Percentiles rank a stretch among this genome's conserved stretches.
phyloP scores from a whole-genome alignment of 1,140 invertebrate genomes.

The Eumeta japonica region DNA sequence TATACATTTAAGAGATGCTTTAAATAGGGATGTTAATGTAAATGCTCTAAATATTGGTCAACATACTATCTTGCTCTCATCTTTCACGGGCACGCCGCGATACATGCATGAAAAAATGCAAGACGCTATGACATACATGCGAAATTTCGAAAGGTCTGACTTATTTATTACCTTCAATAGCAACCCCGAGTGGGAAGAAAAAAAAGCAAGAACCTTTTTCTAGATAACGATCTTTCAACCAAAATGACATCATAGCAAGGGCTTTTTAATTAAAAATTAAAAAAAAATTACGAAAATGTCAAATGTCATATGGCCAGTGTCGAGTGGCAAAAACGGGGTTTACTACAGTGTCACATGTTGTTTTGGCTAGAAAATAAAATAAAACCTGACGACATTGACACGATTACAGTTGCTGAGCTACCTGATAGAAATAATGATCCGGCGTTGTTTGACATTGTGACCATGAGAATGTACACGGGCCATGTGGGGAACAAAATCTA shows the following conservation, averaged over 20 bases:
- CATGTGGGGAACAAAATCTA: constrained; percentile 18
- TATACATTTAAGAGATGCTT: no score
- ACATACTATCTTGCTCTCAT: constrained; percentile 12
- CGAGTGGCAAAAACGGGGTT: constrained; percentile 57
- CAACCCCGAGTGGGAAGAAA: constrained; percentile 41
- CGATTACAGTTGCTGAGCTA: constrained; percentile 49
- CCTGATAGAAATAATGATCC: constrained; percentile 38
- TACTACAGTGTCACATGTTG: no score
- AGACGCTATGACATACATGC: no score
- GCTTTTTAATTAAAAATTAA: constrained; percentile 13
- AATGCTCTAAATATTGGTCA: no score
- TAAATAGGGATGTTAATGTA: constrained; percentile 6
- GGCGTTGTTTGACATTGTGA: constrained; percentile 27
- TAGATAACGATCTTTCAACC: constrained; percentile 17
- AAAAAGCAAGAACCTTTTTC: constrained; percentile 19
- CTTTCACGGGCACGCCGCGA: constrained; percentile 10
- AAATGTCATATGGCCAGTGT: constrained; percentile 44
- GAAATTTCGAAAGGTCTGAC: constrained; percentile 3
- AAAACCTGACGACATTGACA: constrained; percentile 34
- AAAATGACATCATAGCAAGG: constrained; percentile 18
- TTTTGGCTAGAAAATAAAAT: constrained; percentile 11
- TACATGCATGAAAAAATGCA: no score
- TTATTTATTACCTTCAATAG: constrained; percentile 37
- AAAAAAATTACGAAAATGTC: constrained; percentile 16
- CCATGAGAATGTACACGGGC: constrained; percentile 45